These are phyloP conservation scores for Petrocephalus zakoni DNA, from an alignment of 2,113 vertebrate genomes.

Conservation along the genomic window DNA sequence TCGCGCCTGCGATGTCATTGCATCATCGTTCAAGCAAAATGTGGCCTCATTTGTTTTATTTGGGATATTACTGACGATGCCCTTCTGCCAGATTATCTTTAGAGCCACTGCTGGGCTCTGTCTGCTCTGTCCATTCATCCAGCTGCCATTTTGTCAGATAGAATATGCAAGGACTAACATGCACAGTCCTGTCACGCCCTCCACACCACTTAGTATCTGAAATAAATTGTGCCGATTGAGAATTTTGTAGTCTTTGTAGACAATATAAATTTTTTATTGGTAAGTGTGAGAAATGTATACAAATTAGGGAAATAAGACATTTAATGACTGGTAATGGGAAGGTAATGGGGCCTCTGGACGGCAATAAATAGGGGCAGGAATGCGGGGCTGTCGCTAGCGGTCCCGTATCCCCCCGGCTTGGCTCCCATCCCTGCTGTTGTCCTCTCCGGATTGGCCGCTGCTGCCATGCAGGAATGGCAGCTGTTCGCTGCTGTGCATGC, in stretches of 20 bases:
- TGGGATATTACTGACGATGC: slow-evolving; percentile 45
- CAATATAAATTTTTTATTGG: not conserved
- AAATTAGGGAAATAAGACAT: not conserved
- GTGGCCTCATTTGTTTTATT: slow-evolving; percentile 34
- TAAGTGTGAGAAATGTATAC: not conserved
- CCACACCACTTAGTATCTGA: not conserved
- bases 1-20: not conserved
- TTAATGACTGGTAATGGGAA: not conserved
- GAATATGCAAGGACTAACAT: not conserved
- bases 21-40: not conserved
- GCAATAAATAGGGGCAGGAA: not conserved
- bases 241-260: not conserved
- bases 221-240: not conserved
- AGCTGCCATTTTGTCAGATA: not conserved
- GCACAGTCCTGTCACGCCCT: not conserved
- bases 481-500: slow-evolving; percentile 50
- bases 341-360: not conserved
- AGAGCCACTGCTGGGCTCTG: slow-evolving; percentile 31
- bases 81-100: slow-evolving; percentile 59
- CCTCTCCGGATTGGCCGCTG: slow-evolving; percentile 49
- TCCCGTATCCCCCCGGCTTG: slow-evolving; percentile 29
- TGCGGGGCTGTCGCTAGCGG: not conserved
- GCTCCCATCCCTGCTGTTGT: slow-evolving; percentile 51
- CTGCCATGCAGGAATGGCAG: slow-evolving; percentile 52
- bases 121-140: not conserved